Evolutionary conservation across 2,888 invertebrate species (phyloP).

Genomic region (Acanthosoma haemorrhoidale): DNA sequence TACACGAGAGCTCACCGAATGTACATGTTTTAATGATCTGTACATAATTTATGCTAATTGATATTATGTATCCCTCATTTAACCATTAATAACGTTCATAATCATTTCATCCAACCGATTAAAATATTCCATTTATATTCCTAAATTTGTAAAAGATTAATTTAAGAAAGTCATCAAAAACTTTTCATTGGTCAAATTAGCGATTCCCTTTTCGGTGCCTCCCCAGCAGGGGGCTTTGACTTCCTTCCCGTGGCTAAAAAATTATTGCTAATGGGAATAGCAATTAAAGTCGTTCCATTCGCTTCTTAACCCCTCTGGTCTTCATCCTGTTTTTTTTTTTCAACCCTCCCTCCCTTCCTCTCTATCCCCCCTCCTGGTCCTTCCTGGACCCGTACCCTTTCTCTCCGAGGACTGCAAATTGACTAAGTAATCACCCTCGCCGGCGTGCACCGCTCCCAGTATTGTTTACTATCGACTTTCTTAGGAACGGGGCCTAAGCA

Average conservation of each 20-base stretch:
- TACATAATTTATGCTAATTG: too few relatives aligned
- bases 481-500: too few relatives aligned
- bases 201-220: constrained; percentile 5
- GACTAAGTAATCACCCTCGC: constrained; percentile 16
- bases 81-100: too few relatives aligned
- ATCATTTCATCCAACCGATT: too few relatives aligned
- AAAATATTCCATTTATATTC: neutral
- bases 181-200: constrained; percentile 12
- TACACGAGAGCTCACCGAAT: too few relatives aligned
- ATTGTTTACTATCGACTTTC: constrained; percentile 8
- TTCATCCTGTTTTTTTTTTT: neutral
- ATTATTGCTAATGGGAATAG: constrained; percentile 14
- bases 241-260: neutral
- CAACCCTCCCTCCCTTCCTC: neutral
- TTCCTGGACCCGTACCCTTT: neutral
- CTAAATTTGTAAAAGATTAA: constrained; percentile 10
- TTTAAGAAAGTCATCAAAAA: constrained; percentile 12
- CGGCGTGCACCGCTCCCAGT: neutral
- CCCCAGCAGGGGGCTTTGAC: neutral
- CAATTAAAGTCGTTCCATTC: constrained; percentile 12
- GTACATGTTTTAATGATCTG: too few relatives aligned
- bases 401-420: constrained; percentile 6
- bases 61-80: too few relatives aligned
- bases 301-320: constrained; percentile 6
- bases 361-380: neutral